Percentiles rank a stretch among this genome's conserved stretches.
phyloP scores from a whole-genome alignment of 2,797 vertebrate genomes.

The Rhynchotus rufescens region DNA sequence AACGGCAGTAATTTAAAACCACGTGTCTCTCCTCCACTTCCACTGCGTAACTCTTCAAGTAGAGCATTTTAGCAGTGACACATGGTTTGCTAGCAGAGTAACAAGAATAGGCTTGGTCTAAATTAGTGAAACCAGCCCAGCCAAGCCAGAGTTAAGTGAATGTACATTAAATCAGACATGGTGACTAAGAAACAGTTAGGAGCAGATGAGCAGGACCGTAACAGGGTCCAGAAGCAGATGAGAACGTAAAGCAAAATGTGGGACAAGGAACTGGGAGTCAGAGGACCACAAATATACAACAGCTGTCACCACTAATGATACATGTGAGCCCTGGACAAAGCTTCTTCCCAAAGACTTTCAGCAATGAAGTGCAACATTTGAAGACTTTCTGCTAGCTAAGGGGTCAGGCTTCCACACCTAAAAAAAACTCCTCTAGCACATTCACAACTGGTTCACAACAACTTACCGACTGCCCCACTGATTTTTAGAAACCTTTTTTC shows the following conservation, averaged over 20 bases:
- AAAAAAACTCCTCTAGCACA: not conserved
- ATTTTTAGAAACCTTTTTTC: not conserved
- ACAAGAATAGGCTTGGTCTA: not conserved
- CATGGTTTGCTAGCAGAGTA: not conserved
- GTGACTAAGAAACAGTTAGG: not conserved
- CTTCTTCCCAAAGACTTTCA: too few relatives aligned
- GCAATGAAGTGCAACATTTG: not conserved
- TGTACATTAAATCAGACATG: not conserved
- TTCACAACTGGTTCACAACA: not conserved
- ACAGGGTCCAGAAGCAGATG: not conserved
- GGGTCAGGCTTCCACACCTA: not conserved
- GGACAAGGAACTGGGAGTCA: not conserved
- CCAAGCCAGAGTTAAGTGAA: not conserved
- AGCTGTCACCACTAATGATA: not conserved
- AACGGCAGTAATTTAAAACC: conserved; percentile 9
- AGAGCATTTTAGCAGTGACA: not conserved
- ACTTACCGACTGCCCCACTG: not conserved
- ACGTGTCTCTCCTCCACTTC: not conserved
- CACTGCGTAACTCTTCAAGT: not conserved
- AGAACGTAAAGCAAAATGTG: not conserved
- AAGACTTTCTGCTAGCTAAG: not conserved
- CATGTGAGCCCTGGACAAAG: not conserved
- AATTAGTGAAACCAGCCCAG: not conserved
- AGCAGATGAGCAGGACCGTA: not conserved
- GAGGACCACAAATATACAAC: not conserved